Conservation (phyloP, 1,140 invertebrate species). For the Drosophila sucinea region DNA sequence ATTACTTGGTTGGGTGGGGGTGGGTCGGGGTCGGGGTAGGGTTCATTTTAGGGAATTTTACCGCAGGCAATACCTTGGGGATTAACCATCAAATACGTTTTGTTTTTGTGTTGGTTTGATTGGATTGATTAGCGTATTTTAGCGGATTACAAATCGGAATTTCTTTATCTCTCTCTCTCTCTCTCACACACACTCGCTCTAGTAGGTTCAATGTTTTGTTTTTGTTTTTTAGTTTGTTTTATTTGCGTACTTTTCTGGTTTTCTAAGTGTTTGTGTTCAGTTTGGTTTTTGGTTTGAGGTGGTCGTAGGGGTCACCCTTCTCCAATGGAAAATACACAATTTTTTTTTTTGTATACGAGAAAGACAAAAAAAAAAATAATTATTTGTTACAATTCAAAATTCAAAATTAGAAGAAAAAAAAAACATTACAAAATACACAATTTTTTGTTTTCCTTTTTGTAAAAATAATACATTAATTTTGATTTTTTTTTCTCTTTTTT, state of each 20-base stretch:
- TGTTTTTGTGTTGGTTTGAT: background rate
- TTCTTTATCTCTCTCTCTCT: background rate
- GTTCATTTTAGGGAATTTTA: slow-evolving; percentile 26
- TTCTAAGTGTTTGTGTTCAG: slow-evolving; percentile 11
- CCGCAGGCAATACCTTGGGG: slow-evolving; percentile 60
- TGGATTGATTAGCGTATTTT: slow-evolving; percentile 3
- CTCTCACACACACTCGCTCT: background rate
- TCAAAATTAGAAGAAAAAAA: background rate
- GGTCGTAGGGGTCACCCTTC: slow-evolving; percentile 8
- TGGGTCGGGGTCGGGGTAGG: background rate
- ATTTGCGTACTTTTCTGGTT: slow-evolving; percentile 5
- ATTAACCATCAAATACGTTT: slow-evolving; percentile 42
- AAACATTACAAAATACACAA: background rate
- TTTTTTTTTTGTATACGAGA: background rate
- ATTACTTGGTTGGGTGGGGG: background rate
- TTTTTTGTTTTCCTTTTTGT: slow-evolving; percentile 17
- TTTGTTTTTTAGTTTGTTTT: slow-evolving; percentile 9
- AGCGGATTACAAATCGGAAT: slow-evolving; percentile 3
- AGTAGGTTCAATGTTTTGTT: background rate
- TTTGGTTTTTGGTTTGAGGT: background rate
- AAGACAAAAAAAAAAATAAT: slow-evolving; percentile 10
- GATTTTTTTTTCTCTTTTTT: slow-evolving; percentile 28
- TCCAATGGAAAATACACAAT: slow-evolving; percentile 9
- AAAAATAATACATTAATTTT: slow-evolving; percentile 63
- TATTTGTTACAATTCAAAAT: background rate